Evolutionary conservation across 2,888 invertebrate genomes (phyloP).

Genomic region (Dorcus hopei): DNA sequence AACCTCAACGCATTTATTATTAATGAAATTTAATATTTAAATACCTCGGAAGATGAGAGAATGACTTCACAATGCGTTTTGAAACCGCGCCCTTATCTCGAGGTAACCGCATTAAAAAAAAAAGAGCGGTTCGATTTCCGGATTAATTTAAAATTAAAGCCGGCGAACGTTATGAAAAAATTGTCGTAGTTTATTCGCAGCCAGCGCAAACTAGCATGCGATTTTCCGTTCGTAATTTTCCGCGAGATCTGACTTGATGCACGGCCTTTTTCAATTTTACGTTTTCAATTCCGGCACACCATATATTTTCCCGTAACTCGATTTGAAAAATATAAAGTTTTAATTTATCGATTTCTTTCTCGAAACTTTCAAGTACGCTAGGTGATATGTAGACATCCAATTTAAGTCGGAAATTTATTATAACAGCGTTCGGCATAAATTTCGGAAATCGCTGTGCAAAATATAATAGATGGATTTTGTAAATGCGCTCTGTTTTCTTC

Average conservation of each 20-base stretch:
- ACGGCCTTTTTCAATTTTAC: background rate
- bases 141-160: too few species aligned
- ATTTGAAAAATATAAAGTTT: background rate
- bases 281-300: background rate
- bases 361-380: background rate
- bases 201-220: too few species aligned
- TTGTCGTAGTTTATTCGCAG: too few species aligned
- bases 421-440: background rate
- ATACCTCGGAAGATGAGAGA: too few species aligned
- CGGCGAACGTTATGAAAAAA: too few species aligned
- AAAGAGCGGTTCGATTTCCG: too few species aligned
- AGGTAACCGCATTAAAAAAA: too few species aligned
- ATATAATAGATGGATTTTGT: background rate
- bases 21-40: too few species aligned
- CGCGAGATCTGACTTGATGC: background rate
- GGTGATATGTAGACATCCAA: slow-evolving; percentile 1
- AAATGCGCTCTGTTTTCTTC: background rate
- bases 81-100: too few species aligned
- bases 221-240: too few species aligned
- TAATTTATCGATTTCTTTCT: slow-evolving; percentile 1
- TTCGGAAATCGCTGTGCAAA: background rate
- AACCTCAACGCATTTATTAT: too few species aligned
- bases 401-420: background rate
- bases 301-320: background rate
- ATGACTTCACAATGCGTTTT: too few species aligned